A percentile compares a stretch with the other conserved stretches of the same genome.
Evolutionary conservation across 2,888 invertebrate species (phyloP).

Genomic region (Caenorhabditis imperialis): DNA sequence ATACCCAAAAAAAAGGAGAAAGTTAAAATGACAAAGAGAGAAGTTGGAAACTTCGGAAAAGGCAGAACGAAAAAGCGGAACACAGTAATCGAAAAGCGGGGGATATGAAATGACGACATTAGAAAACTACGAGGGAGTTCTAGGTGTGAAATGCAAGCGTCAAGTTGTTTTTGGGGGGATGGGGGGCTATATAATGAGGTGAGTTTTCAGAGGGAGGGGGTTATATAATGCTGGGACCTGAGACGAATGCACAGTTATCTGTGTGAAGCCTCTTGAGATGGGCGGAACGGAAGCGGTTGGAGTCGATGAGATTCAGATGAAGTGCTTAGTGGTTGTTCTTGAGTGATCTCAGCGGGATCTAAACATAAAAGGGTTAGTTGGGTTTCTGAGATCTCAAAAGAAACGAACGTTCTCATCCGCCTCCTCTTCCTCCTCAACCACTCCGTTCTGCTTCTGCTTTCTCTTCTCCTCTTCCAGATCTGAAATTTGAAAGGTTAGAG

Average conservation of each 20-base stretch:
- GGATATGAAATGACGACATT: slow-evolving; percentile 28
- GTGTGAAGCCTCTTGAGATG: slow-evolving; percentile 34
- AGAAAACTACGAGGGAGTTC: slow-evolving; percentile 11
- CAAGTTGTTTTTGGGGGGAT: slow-evolving; percentile 9
- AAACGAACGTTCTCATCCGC: slow-evolving; percentile 46
- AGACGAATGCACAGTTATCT: slow-evolving; percentile 21
- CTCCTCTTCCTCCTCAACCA: slow-evolving; percentile 58
- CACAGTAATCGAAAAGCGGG: slow-evolving; percentile 23
- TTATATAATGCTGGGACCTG: slow-evolving; percentile 37
- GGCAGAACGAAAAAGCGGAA: slow-evolving; percentile 11
- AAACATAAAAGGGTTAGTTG: slow-evolving; percentile 20
- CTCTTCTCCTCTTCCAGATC: slow-evolving; percentile 64
- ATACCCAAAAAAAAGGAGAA: slow-evolving; percentile 40
- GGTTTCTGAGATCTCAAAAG: slow-evolving; percentile 1
- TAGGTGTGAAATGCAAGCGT: slow-evolving; percentile 12
- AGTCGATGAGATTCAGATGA: slow-evolving; percentile 15
- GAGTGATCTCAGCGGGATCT: slow-evolving; percentile 46
- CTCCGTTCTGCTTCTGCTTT: slow-evolving; percentile 51
- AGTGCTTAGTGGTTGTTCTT: slow-evolving; percentile 29
- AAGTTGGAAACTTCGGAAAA: slow-evolving; percentile 1
- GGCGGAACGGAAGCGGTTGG: background rate
- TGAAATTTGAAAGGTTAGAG: slow-evolving; percentile 24
- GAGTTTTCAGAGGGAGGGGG: too few relatives aligned
- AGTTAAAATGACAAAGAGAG: slow-evolving; percentile 1
- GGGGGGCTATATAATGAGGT: too few relatives aligned